These are phyloP conservation scores for Nemurella pictetii DNA, from an alignment of 2,888 invertebrate genomes.

Conservation along the genomic window DNA sequence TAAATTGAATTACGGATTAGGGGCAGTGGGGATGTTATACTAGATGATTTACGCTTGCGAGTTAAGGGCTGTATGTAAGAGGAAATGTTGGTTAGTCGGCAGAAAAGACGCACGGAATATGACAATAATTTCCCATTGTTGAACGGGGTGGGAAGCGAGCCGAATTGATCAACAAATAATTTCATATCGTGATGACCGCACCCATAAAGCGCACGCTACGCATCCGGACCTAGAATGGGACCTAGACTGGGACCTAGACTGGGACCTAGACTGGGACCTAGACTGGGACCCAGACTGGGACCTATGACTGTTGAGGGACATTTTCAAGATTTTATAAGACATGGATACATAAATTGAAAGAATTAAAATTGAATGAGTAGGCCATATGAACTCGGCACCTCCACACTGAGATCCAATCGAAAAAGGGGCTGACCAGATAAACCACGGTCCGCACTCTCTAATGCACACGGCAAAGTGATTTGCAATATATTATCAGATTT, in stretches of 20 bases:
- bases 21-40: neutral
- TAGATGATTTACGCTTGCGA: neutral
- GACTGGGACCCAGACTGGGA: too few species aligned
- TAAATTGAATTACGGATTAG: neutral
- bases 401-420: too few species aligned
- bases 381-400: too few species aligned
- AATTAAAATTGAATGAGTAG: too few species aligned
- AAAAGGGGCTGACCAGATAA: too few species aligned
- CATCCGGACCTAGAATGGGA: neutral
- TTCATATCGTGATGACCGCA: conserved; percentile 22
- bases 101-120: conserved; percentile 9
- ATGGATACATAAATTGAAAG: too few species aligned
- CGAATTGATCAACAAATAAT: conserved; percentile 19
- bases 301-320: too few species aligned
- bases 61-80: neutral
- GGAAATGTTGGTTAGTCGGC: neutral
- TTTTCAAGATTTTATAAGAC: too few species aligned
- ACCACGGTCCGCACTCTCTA: too few species aligned
- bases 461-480: too few species aligned
- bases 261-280: too few species aligned
- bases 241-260: neutral
- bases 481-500: too few species aligned
- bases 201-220: neutral
- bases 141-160: conserved; percentile 10
- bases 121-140: conserved; percentile 24